Evolutionary conservation across 2,888 invertebrate species (phyloP).

Genomic region (Drosophila neonasuta): DNA sequence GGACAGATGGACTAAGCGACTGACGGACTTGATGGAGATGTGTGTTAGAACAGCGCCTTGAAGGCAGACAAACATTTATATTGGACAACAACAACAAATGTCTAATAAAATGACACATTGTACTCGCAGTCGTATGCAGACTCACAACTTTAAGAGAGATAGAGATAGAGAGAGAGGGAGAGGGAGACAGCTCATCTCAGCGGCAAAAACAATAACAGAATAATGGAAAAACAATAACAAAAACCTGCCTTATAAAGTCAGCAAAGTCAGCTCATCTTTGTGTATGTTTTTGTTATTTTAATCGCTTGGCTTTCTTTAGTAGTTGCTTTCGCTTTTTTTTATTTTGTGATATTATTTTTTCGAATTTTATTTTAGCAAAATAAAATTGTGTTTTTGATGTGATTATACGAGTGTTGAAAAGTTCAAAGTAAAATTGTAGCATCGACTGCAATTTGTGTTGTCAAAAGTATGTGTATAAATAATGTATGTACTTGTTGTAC

Average conservation of each 20-base stretch:
- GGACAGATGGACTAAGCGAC: background rate
- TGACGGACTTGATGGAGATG: slow-evolving; percentile 19
- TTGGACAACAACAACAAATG: slow-evolving; percentile 26
- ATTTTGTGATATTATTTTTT: slow-evolving; percentile 4
- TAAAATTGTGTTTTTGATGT: slow-evolving; percentile 7
- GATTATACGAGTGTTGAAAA: background rate
- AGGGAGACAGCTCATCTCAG: slow-evolving; percentile 19
- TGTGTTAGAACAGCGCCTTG: background rate
- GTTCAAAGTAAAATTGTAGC: background rate
- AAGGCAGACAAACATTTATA: slow-evolving; percentile 35
- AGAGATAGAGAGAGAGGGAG: background rate
- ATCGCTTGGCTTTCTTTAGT: background rate
- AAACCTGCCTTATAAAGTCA: slow-evolving; percentile 26
- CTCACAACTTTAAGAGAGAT: background rate
- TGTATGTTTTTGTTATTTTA: slow-evolving; percentile 1
- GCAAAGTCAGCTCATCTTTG: slow-evolving; percentile 21
- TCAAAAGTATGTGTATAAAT: slow-evolving; percentile 18
- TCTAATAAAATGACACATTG: slow-evolving; percentile 42
- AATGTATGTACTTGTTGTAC: slow-evolving; percentile 26
- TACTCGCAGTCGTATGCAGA: slow-evolving; percentile 11
- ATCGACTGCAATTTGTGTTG: slow-evolving; percentile 13
- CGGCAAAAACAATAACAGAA: slow-evolving; percentile 9
- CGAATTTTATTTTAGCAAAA: slow-evolving; percentile 3
- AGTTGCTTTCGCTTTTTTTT: slow-evolving; percentile 8
- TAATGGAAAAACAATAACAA: slow-evolving; percentile 6